Base-by-base conservation (phyloP, 1,140 invertebrate species). In the Drosophila kikkawai region DNA sequence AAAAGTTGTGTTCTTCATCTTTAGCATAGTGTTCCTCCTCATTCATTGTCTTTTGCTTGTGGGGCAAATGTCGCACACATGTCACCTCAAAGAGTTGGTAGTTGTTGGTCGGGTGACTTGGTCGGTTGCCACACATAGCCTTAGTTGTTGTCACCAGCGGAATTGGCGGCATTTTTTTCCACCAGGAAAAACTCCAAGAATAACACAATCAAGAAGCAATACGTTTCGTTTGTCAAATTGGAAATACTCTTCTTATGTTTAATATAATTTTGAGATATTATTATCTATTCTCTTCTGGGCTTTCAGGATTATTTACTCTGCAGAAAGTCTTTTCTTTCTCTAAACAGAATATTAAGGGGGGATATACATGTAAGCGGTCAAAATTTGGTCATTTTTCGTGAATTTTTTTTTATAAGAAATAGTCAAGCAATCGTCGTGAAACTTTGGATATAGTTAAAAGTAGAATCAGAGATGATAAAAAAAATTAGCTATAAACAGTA, bases 61-160 rank as follows among this genome's bases (percentile, higher is more conserved):
- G 80, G 80, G 67, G 73, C 77, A 84, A 75, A 84, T 87, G 83
- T 87, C 84, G 77, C 85, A 80, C 84, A 88, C 66, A 87, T 87
- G 84, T 87, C 85, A 87, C 63, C 63, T 58, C 56, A 22, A 63
- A 53, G 58, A 70, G 53, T 65, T 64, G 56, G 57, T n/a, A 44
- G 58, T 39, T 32, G 60, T 42, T 37, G 42, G 41, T 67, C 19
- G 34, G 70, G 22, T 77, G 32, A 57, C 48, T 74, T 77, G 60
- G 51, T 45, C 41, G 64, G 75, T 79, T 79, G 76, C 60, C 82
- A 82, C 79, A 82, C 79, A 82, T 77, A 81, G 55, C 56, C 75
- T 86, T 78, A 63, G 75, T 81, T 70, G 71, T 70, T 86, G 60
- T 58, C 73, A 37, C 70, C 70, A 45, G 22, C 53, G 75, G 69